These are phyloP conservation scores for Tuta absoluta DNA, from an alignment of 2,888 invertebrate species.

Conservation along the genomic window DNA sequence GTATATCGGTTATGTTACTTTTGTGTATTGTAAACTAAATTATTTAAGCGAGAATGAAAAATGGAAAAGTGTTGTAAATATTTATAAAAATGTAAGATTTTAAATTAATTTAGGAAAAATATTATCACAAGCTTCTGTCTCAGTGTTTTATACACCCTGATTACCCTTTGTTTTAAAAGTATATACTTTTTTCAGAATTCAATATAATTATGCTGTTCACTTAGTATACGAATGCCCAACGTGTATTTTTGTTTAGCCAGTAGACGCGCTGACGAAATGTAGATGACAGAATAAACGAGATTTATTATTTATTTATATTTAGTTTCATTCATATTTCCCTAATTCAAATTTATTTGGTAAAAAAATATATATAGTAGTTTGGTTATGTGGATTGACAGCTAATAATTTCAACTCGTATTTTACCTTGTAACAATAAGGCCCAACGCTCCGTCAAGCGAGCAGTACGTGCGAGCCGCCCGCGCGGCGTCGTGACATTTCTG, in stretches of 20 bases:
- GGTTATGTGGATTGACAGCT: too few species aligned
- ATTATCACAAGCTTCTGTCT: neutral
- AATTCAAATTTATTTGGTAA: neutral
- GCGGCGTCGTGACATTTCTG: too few species aligned
- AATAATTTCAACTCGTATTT: too few species aligned
- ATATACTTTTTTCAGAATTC: neutral
- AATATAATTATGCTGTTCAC: too few species aligned
- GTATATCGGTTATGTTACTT: neutral
- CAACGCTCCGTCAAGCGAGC: too few species aligned
- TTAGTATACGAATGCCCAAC: neutral
- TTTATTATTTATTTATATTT: neutral
- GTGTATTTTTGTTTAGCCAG: neutral
- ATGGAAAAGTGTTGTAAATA: neutral
- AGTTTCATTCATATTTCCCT: neutral
- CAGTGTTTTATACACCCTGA: neutral
- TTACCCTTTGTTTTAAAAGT: neutral
- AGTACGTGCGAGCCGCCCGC: too few species aligned
- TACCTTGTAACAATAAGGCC: too few species aligned
- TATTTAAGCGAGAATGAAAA: neutral
- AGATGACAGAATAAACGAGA: slow-evolving; percentile 13
- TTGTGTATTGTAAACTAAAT: slow-evolving; percentile 4
- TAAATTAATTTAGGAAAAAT: neutral
- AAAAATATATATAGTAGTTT: too few species aligned
- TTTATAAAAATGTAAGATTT: neutral
- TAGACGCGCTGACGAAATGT: neutral